Conservation (phyloP, 1,140 invertebrate species). For the Neuroterus valhalla region DNA sequence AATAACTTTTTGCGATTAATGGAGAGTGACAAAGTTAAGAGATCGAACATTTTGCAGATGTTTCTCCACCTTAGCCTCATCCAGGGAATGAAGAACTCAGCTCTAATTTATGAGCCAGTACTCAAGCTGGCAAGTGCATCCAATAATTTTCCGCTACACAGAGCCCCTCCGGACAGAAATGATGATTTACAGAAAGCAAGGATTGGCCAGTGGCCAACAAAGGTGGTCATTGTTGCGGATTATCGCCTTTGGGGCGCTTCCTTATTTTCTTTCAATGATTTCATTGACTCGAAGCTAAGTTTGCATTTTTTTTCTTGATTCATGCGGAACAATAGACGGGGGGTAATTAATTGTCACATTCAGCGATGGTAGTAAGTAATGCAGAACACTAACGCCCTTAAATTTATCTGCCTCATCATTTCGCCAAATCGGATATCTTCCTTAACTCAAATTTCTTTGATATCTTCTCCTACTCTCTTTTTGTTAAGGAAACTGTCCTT, state of each 20-base stretch:
- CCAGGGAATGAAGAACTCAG: neutral
- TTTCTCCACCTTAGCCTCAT: neutral
- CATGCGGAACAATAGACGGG: neutral
- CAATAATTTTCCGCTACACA: conserved; percentile 31
- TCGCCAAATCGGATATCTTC: conserved; percentile 7
- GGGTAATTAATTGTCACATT: conserved; percentile 1
- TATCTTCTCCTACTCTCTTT: no score
- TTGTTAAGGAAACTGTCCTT: no score
- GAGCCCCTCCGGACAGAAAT: conserved; percentile 15
- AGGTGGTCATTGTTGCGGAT: conserved; percentile 5
- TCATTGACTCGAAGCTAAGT: conserved; percentile 13
- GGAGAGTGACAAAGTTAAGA: no score
- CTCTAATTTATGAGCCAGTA: neutral
- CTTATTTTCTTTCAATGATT: conserved; percentile 21
- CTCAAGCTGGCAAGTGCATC: neutral
- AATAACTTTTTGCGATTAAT: neutral
- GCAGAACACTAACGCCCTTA: neutral
- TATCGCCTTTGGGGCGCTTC: neutral
- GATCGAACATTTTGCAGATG: neutral
- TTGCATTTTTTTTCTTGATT: neutral
- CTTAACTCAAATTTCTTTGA: neutral
- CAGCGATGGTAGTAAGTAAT: conserved; percentile 1
- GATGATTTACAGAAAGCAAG: conserved; percentile 29
- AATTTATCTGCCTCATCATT: conserved; percentile 7
- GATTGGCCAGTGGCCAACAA: neutral